Evolutionary conservation across 1,140 invertebrate species (phyloP).

Genomic region (Bemisia tabaci): DNA sequence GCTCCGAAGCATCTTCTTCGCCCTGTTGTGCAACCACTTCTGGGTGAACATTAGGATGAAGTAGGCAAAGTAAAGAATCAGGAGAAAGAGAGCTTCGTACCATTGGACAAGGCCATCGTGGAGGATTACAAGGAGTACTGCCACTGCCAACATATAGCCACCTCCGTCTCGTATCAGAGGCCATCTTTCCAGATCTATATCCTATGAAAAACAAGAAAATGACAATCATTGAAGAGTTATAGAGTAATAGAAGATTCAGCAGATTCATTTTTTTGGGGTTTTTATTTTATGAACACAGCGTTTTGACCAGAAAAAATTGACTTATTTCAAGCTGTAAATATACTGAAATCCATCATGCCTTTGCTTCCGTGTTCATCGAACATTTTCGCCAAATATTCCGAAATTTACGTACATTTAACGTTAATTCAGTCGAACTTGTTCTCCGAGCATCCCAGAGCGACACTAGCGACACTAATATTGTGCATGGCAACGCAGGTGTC

Average conservation of each 20-base stretch:
- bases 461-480: too few relatives aligned
- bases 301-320: too few relatives aligned
- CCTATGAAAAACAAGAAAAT: constrained; percentile 44
- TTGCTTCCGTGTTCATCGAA: too few relatives aligned
- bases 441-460: too few relatives aligned
- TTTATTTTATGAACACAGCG: too few relatives aligned
- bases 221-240: not conserved
- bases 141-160: constrained; percentile 65
- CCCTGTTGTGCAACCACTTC: constrained; percentile 29
- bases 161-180: constrained; percentile 71
- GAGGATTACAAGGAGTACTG: constrained; percentile 56
- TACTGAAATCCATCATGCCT: too few relatives aligned
- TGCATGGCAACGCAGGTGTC: too few relatives aligned
- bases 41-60: constrained; percentile 45
- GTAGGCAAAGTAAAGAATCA: constrained; percentile 53
- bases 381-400: too few relatives aligned
- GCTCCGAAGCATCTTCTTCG: constrained; percentile 19
- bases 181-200: constrained; percentile 65
- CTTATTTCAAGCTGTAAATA: too few relatives aligned
- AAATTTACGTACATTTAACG: too few relatives aligned
- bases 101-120: constrained; percentile 66
- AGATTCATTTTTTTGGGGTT: too few relatives aligned
- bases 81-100: constrained; percentile 55
- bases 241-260: not conserved
- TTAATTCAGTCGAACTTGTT: too few relatives aligned